These are phyloP conservation scores for Aselliscus stoliczkanus DNA, from an alignment of 2,797 vertebrate genomes.

Conservation along the genomic window DNA sequence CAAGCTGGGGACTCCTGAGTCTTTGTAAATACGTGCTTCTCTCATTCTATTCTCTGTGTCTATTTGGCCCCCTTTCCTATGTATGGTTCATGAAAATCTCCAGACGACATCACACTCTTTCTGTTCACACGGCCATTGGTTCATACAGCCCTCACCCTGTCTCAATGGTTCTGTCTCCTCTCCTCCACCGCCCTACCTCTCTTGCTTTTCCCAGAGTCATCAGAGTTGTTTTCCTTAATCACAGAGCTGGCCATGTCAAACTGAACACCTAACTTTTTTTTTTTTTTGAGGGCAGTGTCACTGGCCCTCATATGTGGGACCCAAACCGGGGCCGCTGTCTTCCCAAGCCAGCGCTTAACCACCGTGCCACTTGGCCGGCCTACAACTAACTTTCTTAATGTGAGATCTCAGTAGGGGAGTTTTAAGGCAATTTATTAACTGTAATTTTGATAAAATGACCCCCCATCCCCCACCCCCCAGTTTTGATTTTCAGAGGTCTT, in stretches of 20 bases:
- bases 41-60: neutral
- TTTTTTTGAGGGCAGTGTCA: too few species aligned
- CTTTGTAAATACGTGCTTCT: neutral
- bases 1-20: neutral
- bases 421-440: neutral
- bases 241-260: neutral
- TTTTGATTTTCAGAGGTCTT: neutral
- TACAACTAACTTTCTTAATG: neutral
- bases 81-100: neutral
- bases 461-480: neutral
- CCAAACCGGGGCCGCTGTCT: too few species aligned
- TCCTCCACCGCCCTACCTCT: rapidly evolving
- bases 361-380: too few species aligned
- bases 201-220: neutral
- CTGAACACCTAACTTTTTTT: too few species aligned
- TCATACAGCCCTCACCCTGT: rapidly evolving
- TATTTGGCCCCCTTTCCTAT: neutral
- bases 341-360: too few species aligned
- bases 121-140: neutral
- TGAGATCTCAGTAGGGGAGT: neutral
- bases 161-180: neutral
- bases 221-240: neutral
- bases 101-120: neutral
- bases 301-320: too few species aligned
- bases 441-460: neutral